Conservation (phyloP, 2,888 invertebrate species). For the Hypomecis atomaria region DNA sequence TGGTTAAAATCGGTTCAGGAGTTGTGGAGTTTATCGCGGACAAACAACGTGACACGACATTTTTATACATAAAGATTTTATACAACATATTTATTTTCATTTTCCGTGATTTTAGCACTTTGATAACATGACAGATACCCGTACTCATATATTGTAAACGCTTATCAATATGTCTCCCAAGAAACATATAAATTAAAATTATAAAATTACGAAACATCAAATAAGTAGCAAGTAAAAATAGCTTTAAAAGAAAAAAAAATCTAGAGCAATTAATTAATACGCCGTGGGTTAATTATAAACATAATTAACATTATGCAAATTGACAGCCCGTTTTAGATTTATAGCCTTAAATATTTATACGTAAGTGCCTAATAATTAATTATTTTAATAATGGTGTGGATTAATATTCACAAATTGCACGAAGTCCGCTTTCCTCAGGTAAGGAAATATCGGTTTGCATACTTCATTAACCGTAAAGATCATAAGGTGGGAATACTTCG, state of each 20-base stretch:
- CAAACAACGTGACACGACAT: too few relatives aligned
- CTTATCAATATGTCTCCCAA: too few relatives aligned
- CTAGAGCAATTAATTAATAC: slow-evolving; percentile 11
- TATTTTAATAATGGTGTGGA: slow-evolving; percentile 1
- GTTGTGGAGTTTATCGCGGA: too few relatives aligned
- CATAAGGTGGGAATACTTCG: neutral
- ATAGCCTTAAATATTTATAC: slow-evolving; percentile 3
- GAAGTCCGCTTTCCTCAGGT: neutral
- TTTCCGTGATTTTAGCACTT: too few relatives aligned
- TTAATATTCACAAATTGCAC: slow-evolving; percentile 2
- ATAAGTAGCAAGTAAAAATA: neutral
- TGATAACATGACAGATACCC: too few relatives aligned
- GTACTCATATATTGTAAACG: too few relatives aligned
- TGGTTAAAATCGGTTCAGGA: too few relatives aligned
- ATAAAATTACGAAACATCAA: neutral
- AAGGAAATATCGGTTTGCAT: neutral
- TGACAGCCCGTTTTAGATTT: slow-evolving; percentile 3
- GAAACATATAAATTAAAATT: too few relatives aligned
- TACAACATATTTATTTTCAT: too few relatives aligned
- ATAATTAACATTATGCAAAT: slow-evolving; percentile 6
- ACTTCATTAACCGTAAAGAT: neutral
- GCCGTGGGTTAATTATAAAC: slow-evolving; percentile 7
- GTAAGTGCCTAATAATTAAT: slow-evolving; percentile 2
- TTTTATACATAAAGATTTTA: too few relatives aligned
- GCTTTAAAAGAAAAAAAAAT: neutral